Base-by-base conservation (phyloP, 37 sponge, comb jelly and placozoan species). In the Lycopodina hypogea region DNA sequence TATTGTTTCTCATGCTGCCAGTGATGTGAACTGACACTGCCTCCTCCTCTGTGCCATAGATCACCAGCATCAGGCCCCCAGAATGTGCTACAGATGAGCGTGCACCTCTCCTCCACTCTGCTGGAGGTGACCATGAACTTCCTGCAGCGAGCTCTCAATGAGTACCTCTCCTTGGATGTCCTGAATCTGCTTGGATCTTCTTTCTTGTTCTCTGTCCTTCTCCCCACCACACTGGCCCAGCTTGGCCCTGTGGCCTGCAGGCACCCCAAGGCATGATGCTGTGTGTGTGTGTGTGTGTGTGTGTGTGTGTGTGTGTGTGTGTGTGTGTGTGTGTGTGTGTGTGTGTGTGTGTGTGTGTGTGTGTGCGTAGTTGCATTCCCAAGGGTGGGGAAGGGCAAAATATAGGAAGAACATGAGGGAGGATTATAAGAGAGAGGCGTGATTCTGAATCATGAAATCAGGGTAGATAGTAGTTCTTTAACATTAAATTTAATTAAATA, bases 161-260 rank as follows among this genome's bases (percentile, higher is more conserved):
- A 51, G 39, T 82, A 61, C 1, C 72, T 66, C 34, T 42, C 72
- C 38, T 53, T 48, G 38, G 62, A 68, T 30, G 12, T 73, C 11
- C 76, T 92, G 42, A 69, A 71, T 1, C n/a, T 76, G 12, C 81
- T 90, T 23, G 87, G 87, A 11, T 69, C 67, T 11, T 94, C 95
- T 55, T 89, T 90, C 86, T 70, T 94, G 48, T 87, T 88, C 76
- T 83, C 86, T 42, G 83, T 87, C 21, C 92, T 94, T 0, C 80
- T 94, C 22, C 95, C 95, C 8, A 81, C 87, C 50, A 80, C 81
- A 12, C 82, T 94, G 26, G 91, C 95, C 9, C 89, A 94, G 61
- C 70, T 94, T 48, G 92, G 89, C 56, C 95, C 95, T 9, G 72
- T 94, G 14, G 89, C 86, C 38, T 80, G 81, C 69, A 67, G 39